Base-by-base conservation (phyloP, 1,140 invertebrate species). In the Rhyzopertha dominica region DNA sequence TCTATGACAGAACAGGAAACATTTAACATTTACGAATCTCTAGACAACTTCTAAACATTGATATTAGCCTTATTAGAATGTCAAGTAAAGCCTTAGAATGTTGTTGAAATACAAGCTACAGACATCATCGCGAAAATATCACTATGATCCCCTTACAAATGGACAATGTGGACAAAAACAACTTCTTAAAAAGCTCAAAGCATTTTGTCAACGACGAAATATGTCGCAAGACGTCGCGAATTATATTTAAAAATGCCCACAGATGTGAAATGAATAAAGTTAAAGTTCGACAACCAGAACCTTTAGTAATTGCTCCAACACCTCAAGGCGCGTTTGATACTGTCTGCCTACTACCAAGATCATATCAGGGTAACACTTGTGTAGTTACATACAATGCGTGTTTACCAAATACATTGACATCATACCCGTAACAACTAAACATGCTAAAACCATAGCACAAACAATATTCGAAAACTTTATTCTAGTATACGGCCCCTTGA, bases 401-500 rank as follows among this genome's bases (percentile, higher is more conserved):
- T 19, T 43, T 4, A 43, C 41, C n/a, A 35, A 43, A 35, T 43
- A 36, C 17, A 30, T 36, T 9, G 29, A 23, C 10, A 37, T 43
- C 4, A 37, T 43, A 20, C 41, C 41, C 8, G 13, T 43, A 5
- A 7, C n/a, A 43, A 43, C 9, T 13, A 43, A n/a, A n/a, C n/a
- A n/a, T n/a, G n/a, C n/a, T n/a, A n/a, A n/a, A 10, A 45, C 25
- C 3, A 13, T 45, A 5, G 34, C 35, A 5, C 28, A 45, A 45
- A 35, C 35, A 26, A 45, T 45, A 18, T 26, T 45, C 5, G 43
- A 45, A 3, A 24, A 45, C 19, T 43, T 43, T 18, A 18, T 43
- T 41, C 13, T 23, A 1, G 10, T 45, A 9, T 45, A 41, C 22
- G 43, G 34, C 20, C 17, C 35, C 13, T 38, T 45, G 43, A 23